phyloP scores from a whole-genome alignment of 2,113 vertebrate species.

The Corythornis cristatus region DNA sequence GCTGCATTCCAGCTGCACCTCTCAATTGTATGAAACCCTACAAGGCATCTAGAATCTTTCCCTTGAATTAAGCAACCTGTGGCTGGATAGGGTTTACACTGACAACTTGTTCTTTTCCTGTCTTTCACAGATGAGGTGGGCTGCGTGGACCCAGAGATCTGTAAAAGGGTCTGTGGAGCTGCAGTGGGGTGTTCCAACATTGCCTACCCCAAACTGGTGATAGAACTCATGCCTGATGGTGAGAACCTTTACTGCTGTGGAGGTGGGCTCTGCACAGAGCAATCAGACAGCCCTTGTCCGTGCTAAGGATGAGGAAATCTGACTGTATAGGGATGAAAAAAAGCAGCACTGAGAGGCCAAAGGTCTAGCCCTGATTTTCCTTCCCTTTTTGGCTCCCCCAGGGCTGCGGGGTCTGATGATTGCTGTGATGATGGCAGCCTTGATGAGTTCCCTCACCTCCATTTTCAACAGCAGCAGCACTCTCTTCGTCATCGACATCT shows the following conservation, averaged over 20 bases:
- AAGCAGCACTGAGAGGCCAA: neutral
- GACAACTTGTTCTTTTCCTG: neutral
- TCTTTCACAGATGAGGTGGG: constrained; percentile 86
- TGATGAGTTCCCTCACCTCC: constrained; percentile 97
- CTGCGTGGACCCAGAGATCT: constrained; percentile 88
- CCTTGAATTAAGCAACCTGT: neutral
- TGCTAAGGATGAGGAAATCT: neutral
- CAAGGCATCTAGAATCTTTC: neutral
- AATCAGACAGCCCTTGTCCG: neutral
- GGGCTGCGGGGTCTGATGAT: constrained; percentile 94
- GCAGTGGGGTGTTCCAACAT: constrained; percentile 93
- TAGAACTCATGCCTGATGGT: constrained; percentile 93
- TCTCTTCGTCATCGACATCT: constrained; percentile 92
- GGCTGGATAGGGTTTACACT: neutral
- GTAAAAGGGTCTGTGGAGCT: constrained; percentile 83
- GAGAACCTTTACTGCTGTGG: constrained; percentile 39
- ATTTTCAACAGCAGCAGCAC: constrained; percentile 98
- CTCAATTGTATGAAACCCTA: neutral
- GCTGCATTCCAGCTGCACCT: neutral
- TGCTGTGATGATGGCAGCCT: constrained; percentile 91
- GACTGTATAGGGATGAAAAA: neutral
- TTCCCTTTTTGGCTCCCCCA: constrained; percentile 15
- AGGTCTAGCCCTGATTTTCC: neutral
- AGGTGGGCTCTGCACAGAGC: accelerated
- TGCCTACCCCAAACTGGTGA: constrained; percentile 92